Conservation (phyloP, 1,140 invertebrate genomes). For the Orius insidiosus region DNA sequence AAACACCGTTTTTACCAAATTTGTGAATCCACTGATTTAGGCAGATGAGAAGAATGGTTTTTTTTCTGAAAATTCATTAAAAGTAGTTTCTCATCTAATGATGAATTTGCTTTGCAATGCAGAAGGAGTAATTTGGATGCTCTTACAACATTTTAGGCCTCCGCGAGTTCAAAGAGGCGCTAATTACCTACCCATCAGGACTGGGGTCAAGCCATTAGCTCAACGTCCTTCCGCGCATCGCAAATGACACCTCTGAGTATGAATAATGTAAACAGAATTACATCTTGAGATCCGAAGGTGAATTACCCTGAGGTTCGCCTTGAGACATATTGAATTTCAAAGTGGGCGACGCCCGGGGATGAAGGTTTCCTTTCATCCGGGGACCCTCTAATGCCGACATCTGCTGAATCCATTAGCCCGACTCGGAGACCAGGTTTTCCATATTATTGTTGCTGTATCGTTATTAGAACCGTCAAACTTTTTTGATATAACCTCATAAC, state of each 20-base stretch:
- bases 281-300: conserved; percentile 1
- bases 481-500: conserved; percentile 2
- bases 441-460: conserved; percentile 8
- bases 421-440: conserved; percentile 1
- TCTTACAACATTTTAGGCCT: no score
- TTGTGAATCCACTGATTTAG: no score
- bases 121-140: no score
- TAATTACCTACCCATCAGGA: no score
- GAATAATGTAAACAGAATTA: conserved; percentile 10
- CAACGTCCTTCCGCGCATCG: background rate
- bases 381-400: conserved; percentile 10
- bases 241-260: background rate
- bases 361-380: conserved; percentile 1
- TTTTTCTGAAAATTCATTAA: no score
- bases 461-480: conserved; percentile 4
- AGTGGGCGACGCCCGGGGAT: background rate
- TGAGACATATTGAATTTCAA: no score
- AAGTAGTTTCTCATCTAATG: no score
- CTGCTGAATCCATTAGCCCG: conserved; percentile 10
- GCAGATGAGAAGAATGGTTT: no score
- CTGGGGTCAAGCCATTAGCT: conserved; percentile 8
- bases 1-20: no score
- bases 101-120: no score
- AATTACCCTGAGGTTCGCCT: conserved; percentile 3
- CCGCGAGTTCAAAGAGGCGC: no score